Evolutionary conservation across 2,113 vertebrate genomes (phyloP), one percentile per base, ranked within the genome.

Genomic region (Maccullochella peelii): DNA sequence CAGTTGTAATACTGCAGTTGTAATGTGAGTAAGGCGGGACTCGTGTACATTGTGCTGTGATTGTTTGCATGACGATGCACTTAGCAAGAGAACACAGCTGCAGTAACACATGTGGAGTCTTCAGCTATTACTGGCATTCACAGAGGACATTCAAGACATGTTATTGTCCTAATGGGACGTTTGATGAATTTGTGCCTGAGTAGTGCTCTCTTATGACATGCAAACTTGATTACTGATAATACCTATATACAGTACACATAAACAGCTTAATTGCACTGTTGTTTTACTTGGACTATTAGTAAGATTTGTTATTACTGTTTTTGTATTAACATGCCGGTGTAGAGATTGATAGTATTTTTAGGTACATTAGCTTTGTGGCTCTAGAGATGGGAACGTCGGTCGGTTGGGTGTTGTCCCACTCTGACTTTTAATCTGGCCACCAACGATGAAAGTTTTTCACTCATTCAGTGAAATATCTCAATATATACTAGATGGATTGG

Each of bases 91-190:
- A 65, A 67, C 52, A 65, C 6, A 66, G 71, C 11, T 62, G 38
- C n/a, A 55, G 30, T 55, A 40, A 68, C 27, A 9, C 12, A 42
- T 55, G 11, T 42, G 27, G 30, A 57, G 52, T 30, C 47, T 76
- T 70, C n/a, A 76, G 76, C 57, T 74, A 15, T 85, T 81, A 77
- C 50, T 59, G 77, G 33, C 66, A 63, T 85, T 82, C 21, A 0
- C 50, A 40, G n/a, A 73, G 47, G 54, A 36, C 61, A 62, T 81
- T 81, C 1, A 49, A 68, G 65, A 73, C 44, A 33, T 78, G 38
- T 55, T 82, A 14, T 79, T 58, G 15, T 75, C 67, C 68, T 50
- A 57, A 79, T 66, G 72, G 77, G 7, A 73, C 44, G 38, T 49
- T 59, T 47, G 59, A 80, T 74, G 58, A 76, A n/a, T 77, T 77